Percentiles rank a stretch among this genome's conserved stretches.
phyloP scores from a whole-genome alignment of 1,140 invertebrate genomes.

The Cecropterus lyciades region DNA sequence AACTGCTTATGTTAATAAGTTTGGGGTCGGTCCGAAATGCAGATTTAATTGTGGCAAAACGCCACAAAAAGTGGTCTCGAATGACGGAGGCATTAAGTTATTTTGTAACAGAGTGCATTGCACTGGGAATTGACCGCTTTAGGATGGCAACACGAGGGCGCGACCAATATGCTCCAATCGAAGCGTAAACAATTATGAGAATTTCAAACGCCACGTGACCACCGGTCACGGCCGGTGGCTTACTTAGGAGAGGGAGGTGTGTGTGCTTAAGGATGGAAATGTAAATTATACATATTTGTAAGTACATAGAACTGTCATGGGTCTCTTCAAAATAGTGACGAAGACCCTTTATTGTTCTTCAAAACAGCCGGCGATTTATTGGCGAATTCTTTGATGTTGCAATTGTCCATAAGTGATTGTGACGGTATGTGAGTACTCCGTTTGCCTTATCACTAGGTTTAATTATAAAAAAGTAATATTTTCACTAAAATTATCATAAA shows the following conservation, averaged over 20 bases:
- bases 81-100: conserved; percentile 71
- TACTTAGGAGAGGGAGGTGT: conserved; percentile 16
- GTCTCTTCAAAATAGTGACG: too few relatives aligned
- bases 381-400: too few relatives aligned
- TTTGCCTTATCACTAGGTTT: too few relatives aligned
- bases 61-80: conserved; percentile 58
- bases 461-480: too few relatives aligned
- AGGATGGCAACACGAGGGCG: conserved; percentile 63
- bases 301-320: too few relatives aligned
- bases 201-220: conserved; percentile 65
- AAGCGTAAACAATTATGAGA: conserved; percentile 65
- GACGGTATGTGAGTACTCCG: too few relatives aligned
- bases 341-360: too few relatives aligned
- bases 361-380: too few relatives aligned
- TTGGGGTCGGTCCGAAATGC: conserved; percentile 57
- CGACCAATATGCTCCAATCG: conserved; percentile 56
- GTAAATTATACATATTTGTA: too few relatives aligned
- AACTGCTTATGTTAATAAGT: conserved; percentile 72
- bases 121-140: conserved; percentile 66
- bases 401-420: too few relatives aligned
- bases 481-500: too few relatives aligned
- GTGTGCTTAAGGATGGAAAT: conserved; percentile 6
- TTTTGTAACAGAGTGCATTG: conserved; percentile 75
- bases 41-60: conserved; percentile 71
- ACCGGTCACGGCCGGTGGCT: conserved; percentile 35